These are phyloP conservation scores for Dasysyrphus albostriatus DNA, from an alignment of 2,888 invertebrate genomes.

Conservation along the genomic window DNA sequence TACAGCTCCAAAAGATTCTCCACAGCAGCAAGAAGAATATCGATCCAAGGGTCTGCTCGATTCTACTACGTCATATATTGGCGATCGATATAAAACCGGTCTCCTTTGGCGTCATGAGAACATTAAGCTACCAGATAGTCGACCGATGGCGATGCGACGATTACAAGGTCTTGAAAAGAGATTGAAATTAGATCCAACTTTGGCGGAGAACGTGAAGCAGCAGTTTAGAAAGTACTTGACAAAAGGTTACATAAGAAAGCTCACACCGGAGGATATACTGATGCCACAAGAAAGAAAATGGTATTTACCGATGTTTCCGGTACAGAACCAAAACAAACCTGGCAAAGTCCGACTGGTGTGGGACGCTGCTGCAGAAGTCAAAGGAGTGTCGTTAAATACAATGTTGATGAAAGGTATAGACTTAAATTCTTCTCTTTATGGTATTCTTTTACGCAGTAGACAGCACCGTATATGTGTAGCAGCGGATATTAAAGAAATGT, in stretches of 20 bases:
- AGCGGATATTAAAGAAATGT: background rate
- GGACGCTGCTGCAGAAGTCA: background rate
- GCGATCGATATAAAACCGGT: background rate
- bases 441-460: background rate
- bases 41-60: background rate
- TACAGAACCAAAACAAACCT: background rate
- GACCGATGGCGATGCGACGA: background rate
- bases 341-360: background rate
- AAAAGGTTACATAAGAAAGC: constrained; percentile 5
- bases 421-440: constrained; percentile 8
- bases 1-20: background rate
- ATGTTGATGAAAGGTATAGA: constrained; percentile 6
- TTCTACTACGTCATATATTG: background rate
- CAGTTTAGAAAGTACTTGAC: background rate
- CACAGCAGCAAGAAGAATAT: constrained; percentile 2
- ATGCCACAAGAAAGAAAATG: background rate
- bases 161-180: background rate
- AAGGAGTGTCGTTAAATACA: background rate
- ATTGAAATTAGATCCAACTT: background rate
- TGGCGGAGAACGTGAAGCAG: constrained; percentile 1
- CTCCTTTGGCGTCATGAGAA: constrained; percentile 8
- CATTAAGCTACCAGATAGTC: background rate
- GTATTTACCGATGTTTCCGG: constrained; percentile 3
- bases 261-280: background rate
- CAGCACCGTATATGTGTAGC: background rate